Evolutionary conservation across 2,113 vertebrate genomes (phyloP), one percentile per base, ranked within the genome.

Genomic region (Sorex fumeus): DNA sequence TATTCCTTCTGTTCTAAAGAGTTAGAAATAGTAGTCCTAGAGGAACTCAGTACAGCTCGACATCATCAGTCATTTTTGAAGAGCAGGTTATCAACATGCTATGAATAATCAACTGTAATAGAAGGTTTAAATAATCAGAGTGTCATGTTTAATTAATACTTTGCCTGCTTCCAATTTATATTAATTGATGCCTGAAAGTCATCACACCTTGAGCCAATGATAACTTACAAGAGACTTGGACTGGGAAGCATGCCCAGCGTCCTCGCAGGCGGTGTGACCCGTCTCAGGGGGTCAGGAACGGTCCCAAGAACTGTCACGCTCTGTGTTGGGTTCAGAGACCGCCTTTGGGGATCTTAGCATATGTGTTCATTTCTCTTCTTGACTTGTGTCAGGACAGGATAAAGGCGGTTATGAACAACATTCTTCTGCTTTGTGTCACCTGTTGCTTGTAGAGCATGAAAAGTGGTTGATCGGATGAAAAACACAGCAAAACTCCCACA

Each of bases 81-180:
- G 97, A 96, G 70, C 92, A 86, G 95, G 50, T 50, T 95, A 94
- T 96, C 91, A 94, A 93, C 97, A 95, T 91, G 74, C 95, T 97
- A 85, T 86, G 93, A 97, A 82, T 94, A 92, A 97, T 97, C 94
- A 93, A 84, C 87, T 96, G 97, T 97, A 93, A 83, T 94, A 91
- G 94, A 95, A 93, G 88, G 90, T 97, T 97, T 97, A 97, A 97
- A 97, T 97, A 97, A 97, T 93, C 84, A 83, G 92, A 93, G 5
- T 96, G 93, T 95, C 97, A 94, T 74, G 64, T 96, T 96, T 96
- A 96, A 97, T 97, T 97, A 97, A 97, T 97, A 95, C 91, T 91
- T 88, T 90, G 30, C 72, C 70, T 93, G 75, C 86, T 32, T 86
- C 94, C 88, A 87, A 84, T 97, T 98, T 95, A 90, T 98, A 96